phyloP scores from a whole-genome alignment of 2,888 invertebrate genomes.

The Watsonalla cultraria region DNA sequence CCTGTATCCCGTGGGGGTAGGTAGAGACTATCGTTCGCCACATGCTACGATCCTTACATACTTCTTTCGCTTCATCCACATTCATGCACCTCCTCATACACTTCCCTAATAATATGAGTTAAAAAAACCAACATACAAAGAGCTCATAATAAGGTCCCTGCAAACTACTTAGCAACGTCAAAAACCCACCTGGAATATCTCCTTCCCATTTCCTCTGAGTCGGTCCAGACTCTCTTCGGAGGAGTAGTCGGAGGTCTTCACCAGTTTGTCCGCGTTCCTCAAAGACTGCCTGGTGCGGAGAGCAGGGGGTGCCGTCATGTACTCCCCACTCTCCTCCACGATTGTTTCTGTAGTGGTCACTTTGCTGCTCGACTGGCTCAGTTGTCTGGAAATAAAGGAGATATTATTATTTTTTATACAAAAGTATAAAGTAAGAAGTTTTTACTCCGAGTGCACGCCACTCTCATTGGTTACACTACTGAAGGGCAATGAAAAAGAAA shows the following conservation, averaged over 20 bases:
- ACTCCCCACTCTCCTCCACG: constrained; percentile 39
- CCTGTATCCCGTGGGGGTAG: no score
- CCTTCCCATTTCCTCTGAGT: constrained; percentile 47
- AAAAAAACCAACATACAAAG: no score
- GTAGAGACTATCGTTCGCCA: no score
- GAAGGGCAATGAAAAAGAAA: no score
- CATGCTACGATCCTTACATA: no score
- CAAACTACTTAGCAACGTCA: neutral
- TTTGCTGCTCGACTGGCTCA: constrained; percentile 35
- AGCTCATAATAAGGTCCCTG: no score
- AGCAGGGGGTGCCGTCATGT: constrained; percentile 34
- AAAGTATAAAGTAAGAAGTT: no score
- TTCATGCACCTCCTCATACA: no score
- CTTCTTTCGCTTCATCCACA: no score
- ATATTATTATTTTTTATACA: neutral
- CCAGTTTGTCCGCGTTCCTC: constrained; percentile 41
- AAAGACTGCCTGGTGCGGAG: constrained; percentile 53
- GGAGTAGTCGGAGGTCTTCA: constrained; percentile 82
- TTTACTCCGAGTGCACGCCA: no score
- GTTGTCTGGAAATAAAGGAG: constrained; percentile 39
- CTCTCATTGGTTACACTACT: no score
- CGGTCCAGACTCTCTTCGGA: constrained; percentile 64
- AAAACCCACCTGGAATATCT: constrained; percentile 57
- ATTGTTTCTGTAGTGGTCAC: constrained; percentile 34
- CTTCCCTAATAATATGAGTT: no score